A percentile compares a stretch with the other conserved stretches of the same genome.
Evolutionary conservation across 2,113 vertebrate species (phyloP).

Genomic region (Grantiella picta): DNA sequence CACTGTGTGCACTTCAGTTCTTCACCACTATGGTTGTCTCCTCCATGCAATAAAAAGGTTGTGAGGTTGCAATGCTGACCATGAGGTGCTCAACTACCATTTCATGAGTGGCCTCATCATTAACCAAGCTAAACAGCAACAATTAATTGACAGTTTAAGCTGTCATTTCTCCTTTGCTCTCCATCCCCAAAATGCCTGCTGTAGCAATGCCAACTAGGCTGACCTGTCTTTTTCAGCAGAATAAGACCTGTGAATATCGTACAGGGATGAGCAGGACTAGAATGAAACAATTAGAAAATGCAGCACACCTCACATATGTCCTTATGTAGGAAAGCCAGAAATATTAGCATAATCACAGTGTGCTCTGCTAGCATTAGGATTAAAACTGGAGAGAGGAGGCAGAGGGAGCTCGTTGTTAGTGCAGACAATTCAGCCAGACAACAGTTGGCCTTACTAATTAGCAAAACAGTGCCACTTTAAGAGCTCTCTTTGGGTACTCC

Average conservation of each 20-base stretch:
- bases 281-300: constrained; percentile 48
- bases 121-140: background rate
- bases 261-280: background rate
- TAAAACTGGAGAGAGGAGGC: constrained; percentile 26
- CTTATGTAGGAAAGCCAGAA: constrained; percentile 48
- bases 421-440: constrained; percentile 55
- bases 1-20: background rate
- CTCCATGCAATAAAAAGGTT: background rate
- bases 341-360: constrained; percentile 71
- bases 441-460: constrained; percentile 67
- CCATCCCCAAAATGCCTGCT: background rate
- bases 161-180: background rate
- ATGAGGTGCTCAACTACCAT: background rate
- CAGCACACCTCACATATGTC: constrained; percentile 48
- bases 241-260: background rate
- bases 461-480: constrained; percentile 45
- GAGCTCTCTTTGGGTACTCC: constrained; percentile 36
- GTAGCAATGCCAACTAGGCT: background rate
- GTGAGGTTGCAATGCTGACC: background rate
- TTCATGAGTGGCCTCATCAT: background rate
- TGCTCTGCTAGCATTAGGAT: constrained; percentile 56
- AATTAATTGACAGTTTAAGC: background rate
- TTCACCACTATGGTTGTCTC: background rate
- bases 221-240: background rate
- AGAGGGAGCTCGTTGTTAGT: constrained; percentile 33